Percentiles rank a stretch among this genome's conserved stretches.
Evolutionary conservation across 2,113 vertebrate species (phyloP).

Genomic region (Trochalopteron elliotii): DNA sequence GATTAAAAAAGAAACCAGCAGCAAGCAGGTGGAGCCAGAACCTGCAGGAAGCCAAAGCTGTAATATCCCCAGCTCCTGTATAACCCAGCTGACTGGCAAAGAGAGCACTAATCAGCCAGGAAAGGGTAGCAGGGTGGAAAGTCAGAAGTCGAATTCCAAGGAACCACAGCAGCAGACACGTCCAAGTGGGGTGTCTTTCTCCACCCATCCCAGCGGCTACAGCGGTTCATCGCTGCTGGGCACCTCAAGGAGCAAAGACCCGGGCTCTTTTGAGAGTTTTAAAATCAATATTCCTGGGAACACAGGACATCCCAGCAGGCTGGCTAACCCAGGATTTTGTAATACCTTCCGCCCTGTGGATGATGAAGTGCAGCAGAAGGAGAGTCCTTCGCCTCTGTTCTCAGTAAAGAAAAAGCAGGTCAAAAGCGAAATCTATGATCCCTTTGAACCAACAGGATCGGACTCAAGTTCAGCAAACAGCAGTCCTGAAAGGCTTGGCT

Average conservation of each 20-base stretch:
- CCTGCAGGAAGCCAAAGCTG: constrained; percentile 13
- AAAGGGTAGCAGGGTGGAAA: constrained; percentile 50
- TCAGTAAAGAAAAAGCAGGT: constrained; percentile 74
- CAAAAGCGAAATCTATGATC: constrained; percentile 90
- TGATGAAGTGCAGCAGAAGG: constrained; percentile 73
- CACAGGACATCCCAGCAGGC: constrained; percentile 75
- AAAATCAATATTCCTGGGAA: constrained; percentile 89
- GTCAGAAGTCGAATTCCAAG: constrained; percentile 65
- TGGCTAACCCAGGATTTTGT: constrained; percentile 73
- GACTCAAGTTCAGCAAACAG: constrained; percentile 82
- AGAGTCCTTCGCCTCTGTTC: constrained; percentile 56
- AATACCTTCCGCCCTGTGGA: constrained; percentile 75
- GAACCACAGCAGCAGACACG: constrained; percentile 56
- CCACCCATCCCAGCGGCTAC: constrained; percentile 48
- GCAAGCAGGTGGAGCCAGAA: neutral
- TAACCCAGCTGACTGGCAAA: constrained; percentile 85
- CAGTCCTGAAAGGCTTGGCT: constrained; percentile 74
- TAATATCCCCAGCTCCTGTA: constrained; percentile 76
- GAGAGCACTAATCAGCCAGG: constrained; percentile 58
- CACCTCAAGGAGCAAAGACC: constrained; percentile 51
- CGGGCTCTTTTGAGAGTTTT: constrained; percentile 83
- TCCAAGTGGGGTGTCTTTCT: constrained; percentile 36
- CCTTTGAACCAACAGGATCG: constrained; percentile 92
- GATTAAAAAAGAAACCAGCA: constrained; percentile 78
- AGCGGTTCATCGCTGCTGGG: neutral